Evolutionary conservation across 1,140 invertebrate genomes (phyloP), one percentile per base, ranked within the genome.

Genomic region (Bombus confusus): DNA sequence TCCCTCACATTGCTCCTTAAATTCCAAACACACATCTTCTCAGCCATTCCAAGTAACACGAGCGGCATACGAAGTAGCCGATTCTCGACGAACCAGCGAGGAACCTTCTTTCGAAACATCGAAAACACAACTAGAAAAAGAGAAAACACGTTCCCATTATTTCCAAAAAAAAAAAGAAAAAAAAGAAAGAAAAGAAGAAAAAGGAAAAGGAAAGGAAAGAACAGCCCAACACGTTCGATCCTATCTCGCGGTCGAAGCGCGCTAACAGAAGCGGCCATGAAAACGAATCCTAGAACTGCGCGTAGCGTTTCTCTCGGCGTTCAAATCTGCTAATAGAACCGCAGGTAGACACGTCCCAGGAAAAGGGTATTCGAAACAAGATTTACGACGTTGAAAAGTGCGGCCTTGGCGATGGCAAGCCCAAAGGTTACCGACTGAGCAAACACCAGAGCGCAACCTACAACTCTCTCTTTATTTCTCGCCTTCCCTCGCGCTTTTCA

Each of bases 351-450:
- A 47, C 31, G 34, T 83, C 47, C 69, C 34, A 43, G 39, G 31
- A 43, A 80, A 75, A 74, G 78, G 84, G 52, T 39, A 6, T 31
- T 52, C 41, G 78, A 76, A 76, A 68, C 71, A 18, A 83, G 80
- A 86, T 86, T 86, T 86, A 86, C 66, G 73, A 52, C 34, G 52
- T 13, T 62, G 52, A n/a, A 72, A 80, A 62, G 12, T 47, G 22
- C 39, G 39, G 68, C 43, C 47, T 59, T 68, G 37, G 62, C 18
- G 31, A 31, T 76, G 18, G 31, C 47, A 28, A 84, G 39, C 68
- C 84, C 71, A 80, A 81, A 85, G 79, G 71, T 85, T 57, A 75
- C 84, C 84, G 71, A 75, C 78, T 64, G 37, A 6, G 22, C 41
- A 72, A 39, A 66, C 39, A 79, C 57, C 25, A 39, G 5, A 39